These are phyloP conservation scores for Chaenocephalus aceratus DNA, from an alignment of 2,113 vertebrate species.

Conservation along the genomic window DNA sequence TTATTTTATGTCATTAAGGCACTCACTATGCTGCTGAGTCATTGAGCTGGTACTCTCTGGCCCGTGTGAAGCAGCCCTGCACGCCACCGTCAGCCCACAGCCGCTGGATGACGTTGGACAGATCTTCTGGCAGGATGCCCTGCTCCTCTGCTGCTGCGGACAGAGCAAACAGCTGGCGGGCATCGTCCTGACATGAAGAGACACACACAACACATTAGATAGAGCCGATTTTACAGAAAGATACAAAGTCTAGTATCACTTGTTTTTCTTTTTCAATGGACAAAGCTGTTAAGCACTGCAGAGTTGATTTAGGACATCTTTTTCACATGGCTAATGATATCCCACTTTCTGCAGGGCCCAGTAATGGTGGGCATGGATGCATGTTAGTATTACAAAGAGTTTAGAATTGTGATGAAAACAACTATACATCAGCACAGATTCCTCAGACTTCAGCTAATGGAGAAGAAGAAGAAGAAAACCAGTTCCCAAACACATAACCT, in stretches of 20 bases:
- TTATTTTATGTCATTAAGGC: neutral
- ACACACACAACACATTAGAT: neutral
- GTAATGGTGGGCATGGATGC: neutral
- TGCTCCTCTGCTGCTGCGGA: constrained; percentile 94
- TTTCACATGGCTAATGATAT: neutral
- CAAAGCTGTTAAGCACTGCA: neutral
- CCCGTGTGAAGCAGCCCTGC: constrained; percentile 95
- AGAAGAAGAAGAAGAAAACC: no score
- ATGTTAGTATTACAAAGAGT: neutral
- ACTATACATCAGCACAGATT: no score
- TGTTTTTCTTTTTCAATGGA: no score
- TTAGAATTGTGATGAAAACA: neutral
- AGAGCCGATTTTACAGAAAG: neutral
- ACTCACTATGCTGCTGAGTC: constrained; percentile 99
- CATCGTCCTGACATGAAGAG: constrained; percentile 89
- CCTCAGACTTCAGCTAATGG: no score
- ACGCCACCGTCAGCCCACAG: constrained; percentile 96
- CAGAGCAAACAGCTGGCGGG: constrained; percentile 93
- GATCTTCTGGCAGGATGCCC: constrained; percentile 92
- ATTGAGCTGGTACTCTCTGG: constrained; percentile 88
- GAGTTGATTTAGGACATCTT: neutral
- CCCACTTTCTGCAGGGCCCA: neutral
- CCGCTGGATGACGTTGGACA: constrained; percentile 91
- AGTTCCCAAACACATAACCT: no score
- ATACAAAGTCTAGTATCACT: no score